Evolutionary conservation across 2,113 vertebrate genomes (phyloP), one percentile per base, ranked within the genome.

Genomic region (Cinclus mexicanus): DNA sequence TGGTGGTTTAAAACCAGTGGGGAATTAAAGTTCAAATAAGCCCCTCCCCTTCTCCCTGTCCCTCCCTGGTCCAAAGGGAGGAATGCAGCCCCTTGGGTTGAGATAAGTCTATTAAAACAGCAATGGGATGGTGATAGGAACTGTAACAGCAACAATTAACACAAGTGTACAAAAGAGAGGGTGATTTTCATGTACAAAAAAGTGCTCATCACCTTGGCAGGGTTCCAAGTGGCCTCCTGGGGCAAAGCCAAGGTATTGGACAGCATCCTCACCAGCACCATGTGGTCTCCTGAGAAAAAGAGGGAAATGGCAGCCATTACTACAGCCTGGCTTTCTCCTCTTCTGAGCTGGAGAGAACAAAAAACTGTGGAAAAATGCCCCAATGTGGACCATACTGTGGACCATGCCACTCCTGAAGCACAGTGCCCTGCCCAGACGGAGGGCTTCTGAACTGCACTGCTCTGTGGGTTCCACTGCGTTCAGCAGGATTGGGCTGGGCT

Each of bases 381-480:
- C 39, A 33, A 1, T 29, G 6, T 22, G 53, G 18, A 26, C 9
- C 17, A 44, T 47, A 49, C 7, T 47, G 21, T 56, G 55, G 31
- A 50, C 29, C 31, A 12, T 6, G 9, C 12, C 4, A 5, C 18
- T 44, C 9, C 44, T 60, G 39, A 60, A 28, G 5, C 14, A 44
- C 4, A 23, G 18, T 23, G 46, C 14, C 12, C 28, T 69, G 46
- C 18, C 14, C 10, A 12, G 63, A 14, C 14, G 1, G 7, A 52
- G 37, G 19, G 37, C 33, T 37, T 57, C 53, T 60, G 83, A 68
- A 23, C 17, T 26, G 46, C 39, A 4, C 25, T 37, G 26, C 37
- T 44, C 26, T 2, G 1, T 11, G 33, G 22, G 19, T 42, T 59
- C 6, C 5, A 22, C 46, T 44, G 33, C 1, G 0, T 69, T 77